Percentiles rank a stretch among this genome's conserved stretches.
These are phyloP conservation scores for Nephrocerus scutellatus DNA, from an alignment of 2,888 invertebrate species.

Conservation along the genomic window DNA sequence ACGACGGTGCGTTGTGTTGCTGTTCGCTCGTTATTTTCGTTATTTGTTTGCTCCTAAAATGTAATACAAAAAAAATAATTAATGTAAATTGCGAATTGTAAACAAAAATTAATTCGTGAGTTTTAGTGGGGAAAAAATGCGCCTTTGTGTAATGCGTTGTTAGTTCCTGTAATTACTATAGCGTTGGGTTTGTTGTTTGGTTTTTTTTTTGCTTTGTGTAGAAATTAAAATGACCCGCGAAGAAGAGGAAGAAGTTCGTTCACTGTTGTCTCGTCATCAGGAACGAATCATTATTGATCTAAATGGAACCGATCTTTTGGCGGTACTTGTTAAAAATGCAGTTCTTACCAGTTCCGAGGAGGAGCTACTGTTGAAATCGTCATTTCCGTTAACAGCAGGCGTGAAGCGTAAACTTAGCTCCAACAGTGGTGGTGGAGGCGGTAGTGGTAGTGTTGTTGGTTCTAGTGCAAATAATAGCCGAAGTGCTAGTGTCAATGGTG, in stretches of 20 bases:
- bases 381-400: slow-evolving; percentile 34
- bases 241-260: slow-evolving; percentile 52
- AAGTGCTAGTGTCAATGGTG: slow-evolving; percentile 41
- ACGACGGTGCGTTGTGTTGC: slow-evolving; percentile 16
- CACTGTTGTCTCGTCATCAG: slow-evolving; percentile 57
- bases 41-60: no score
- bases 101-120: no score
- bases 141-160: no score
- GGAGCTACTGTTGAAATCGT: slow-evolving; percentile 46
- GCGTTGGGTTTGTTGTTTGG: no score
- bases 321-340: slow-evolving; percentile 59
- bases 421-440: slow-evolving; percentile 33
- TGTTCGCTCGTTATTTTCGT: no score
- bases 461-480: slow-evolving; percentile 31
- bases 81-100: no score
- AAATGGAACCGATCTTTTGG: slow-evolving; percentile 56
- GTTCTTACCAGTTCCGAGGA: slow-evolving; percentile 57
- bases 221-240: slow-evolving; percentile 38
- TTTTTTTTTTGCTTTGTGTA: slow-evolving; percentile 1
- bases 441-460: slow-evolving; percentile 27
- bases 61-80: no score
- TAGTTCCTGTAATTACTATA: no score
- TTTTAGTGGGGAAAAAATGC: no score
- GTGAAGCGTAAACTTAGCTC: slow-evolving; percentile 39
- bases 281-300: slow-evolving; percentile 57